Percentiles rank a stretch among this genome's conserved stretches.
Conservation (phyloP, 2,113 vertebrate genomes). For the Prietella phreatophila region DNA sequence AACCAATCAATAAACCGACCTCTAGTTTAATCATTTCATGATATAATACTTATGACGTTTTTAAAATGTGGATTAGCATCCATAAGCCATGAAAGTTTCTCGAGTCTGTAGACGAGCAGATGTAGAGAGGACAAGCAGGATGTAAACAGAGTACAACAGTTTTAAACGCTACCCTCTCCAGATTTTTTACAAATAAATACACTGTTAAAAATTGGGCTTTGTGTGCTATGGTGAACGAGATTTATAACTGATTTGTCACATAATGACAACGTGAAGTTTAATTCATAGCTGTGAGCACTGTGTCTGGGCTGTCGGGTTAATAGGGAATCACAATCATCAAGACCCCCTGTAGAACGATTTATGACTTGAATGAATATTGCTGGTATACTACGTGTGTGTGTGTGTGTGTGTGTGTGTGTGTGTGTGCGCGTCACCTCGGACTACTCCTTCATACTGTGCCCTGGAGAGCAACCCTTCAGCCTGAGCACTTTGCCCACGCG, state of each 20-base stretch:
- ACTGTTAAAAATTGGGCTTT: not conserved
- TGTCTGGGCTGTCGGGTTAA: not conserved
- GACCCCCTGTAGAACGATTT: not conserved
- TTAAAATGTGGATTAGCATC: not conserved
- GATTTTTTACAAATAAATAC: not conserved
- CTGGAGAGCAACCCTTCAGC: slow-evolving; percentile 82
- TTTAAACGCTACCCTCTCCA: not conserved
- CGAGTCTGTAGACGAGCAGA: not conserved
- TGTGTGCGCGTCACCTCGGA: slow-evolving; percentile 74
- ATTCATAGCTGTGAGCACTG: not conserved
- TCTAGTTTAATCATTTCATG: not conserved
- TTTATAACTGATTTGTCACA: not conserved
- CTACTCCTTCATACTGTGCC: slow-evolving; percentile 85
- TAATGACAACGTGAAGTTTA: not conserved
- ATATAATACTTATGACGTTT: not conserved
- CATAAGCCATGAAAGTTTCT: not conserved
- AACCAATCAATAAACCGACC: too few species aligned
- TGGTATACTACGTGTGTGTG: not conserved
- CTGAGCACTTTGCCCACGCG: slow-evolving; percentile 79
- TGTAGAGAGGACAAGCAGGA: not conserved
- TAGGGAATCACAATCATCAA: not conserved
- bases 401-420: not conserved
- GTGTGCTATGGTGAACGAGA: not conserved
- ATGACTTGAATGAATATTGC: not conserved
- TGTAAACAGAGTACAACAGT: not conserved